Evolutionary conservation across 2,888 invertebrate genomes (phyloP), one percentile per base, ranked within the genome.

Genomic region (Sinotaia quadrata): DNA sequence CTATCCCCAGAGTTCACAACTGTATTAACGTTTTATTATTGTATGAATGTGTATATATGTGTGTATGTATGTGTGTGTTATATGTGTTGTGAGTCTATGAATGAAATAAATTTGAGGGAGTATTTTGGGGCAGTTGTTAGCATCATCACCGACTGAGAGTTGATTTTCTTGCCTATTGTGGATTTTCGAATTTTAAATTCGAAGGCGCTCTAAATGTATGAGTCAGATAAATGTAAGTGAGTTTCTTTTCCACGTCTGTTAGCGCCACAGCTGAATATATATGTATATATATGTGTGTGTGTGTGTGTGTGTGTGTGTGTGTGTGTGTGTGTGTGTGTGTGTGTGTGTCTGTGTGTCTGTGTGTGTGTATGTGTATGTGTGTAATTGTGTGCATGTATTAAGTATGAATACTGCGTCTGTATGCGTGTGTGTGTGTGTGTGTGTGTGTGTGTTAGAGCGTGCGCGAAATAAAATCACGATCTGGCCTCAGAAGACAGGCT

Each of bases 391-490:
- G 57, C n/a, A 37, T 36, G 57, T 15, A 24, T 57, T 34, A 15
- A 37, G 21, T 27, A 24, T 34, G 34, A 37, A 15, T 34, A 37
- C 36, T 36, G 57, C 27, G 57, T 36, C 36, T 36, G n/a, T 57
- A 37, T 57, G 57, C 33, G 57, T 36, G 57, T 57, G 57, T 57
- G 57, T 36, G 57, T 57, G 37, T 57, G 57, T 57, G 57, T 36
- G 57, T 57, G 57, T 57, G 57, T 57, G 57, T 57, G 57, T 57
- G n/a, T n/a, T n/a, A n/a, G n/a, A n/a, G n/a, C n/a, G n/a, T n/a
- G n/a, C n/a, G n/a, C n/a, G n/a, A n/a, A n/a, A n/a, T n/a, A n/a
- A n/a, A n/a, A n/a, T n/a, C n/a, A n/a, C n/a, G n/a, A n/a, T n/a
- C n/a, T n/a, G n/a, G n/a, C n/a, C n/a, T n/a, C n/a, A n/a, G n/a